Conservation (phyloP, 1,140 invertebrate genomes). For the Nilaparvata lugens region DNA sequence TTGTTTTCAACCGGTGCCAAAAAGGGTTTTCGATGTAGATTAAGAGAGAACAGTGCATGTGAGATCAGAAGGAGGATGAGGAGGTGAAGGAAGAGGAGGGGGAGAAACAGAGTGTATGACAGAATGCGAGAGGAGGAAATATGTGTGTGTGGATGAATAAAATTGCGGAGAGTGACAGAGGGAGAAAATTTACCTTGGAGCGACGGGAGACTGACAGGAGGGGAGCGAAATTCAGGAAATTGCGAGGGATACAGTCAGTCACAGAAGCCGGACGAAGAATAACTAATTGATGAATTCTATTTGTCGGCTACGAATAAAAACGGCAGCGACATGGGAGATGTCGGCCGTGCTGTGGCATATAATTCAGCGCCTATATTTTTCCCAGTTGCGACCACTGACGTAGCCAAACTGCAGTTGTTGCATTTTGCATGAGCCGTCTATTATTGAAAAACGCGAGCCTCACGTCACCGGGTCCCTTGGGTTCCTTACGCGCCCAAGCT, state of each 20-base stretch:
- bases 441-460: neutral
- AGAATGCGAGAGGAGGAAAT: too few species aligned
- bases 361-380: neutral
- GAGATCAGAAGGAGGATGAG: too few species aligned
- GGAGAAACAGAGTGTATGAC: too few species aligned
- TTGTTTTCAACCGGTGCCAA: too few species aligned
- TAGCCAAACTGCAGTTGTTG: neutral
- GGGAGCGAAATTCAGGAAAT: neutral
- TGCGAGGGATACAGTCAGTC: neutral
- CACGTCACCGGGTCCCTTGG: neutral
- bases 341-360: neutral
- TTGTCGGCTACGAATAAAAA: neutral
- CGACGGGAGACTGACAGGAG: neutral
- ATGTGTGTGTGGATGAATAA: too few species aligned
- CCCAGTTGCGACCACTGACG: neutral
- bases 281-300: constrained; percentile 4
- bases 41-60: too few species aligned
- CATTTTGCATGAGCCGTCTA: constrained; percentile 3
- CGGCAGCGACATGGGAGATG: neutral
- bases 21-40: too few species aligned
- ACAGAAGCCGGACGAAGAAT: neutral
- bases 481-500: neutral
- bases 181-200: neutral
- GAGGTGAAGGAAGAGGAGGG: too few species aligned
- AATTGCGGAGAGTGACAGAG: too few species aligned